Evolutionary conservation across 2,797 vertebrate species (phyloP), one percentile per base, ranked within the genome.

Genomic region (Staurois parvus): DNA sequence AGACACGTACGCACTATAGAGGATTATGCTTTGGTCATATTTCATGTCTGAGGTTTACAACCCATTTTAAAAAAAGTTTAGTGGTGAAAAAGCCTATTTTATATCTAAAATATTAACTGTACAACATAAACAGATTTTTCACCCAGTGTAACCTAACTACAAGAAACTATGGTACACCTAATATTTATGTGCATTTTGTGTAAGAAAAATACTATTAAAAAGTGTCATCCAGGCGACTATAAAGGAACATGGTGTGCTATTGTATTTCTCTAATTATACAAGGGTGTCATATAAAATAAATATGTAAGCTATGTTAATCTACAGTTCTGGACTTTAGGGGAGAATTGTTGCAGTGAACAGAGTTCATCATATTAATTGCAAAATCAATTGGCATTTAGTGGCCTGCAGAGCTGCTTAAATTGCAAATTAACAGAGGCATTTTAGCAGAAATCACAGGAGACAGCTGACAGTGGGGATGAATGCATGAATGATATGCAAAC

Each of bases 361-460:
- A 75, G 77, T 85, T 85, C 84, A 85, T 81, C 70, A 66, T 80
- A 76, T 76, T 86, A 72, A 86, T 68, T 82, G 74, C 56, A 76
- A 78, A 77, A 78, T 80, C 74, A 86, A 76, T 86, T 82, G 79
- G 79, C 73, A 62, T 82, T 86, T 77, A 86, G 62, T 82, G 73
- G 40, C 28, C 45, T 74, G 73, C 62, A 81, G 79, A 76, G 72
- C 66, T 72, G 48, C 67, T 66, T 86, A 82, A 86, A 82, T 78
- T 86, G 79, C 85, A 86, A 77, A 78, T 86, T 77, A 86, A 77
- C 74, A 76, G 56, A 72, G 66, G 79, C 64, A 29, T 70, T 82
- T 45, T 72, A 72, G 21, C 45, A 78, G 66, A 40, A 86, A 72
- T 82, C 67, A 78, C 79, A 77, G n/a, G 19, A 81, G 84, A 81